A percentile compares a stretch with the other conserved stretches of the same genome.
phyloP scores from a whole-genome alignment of 2,113 vertebrate species.

The Syrmaticus mikado region DNA sequence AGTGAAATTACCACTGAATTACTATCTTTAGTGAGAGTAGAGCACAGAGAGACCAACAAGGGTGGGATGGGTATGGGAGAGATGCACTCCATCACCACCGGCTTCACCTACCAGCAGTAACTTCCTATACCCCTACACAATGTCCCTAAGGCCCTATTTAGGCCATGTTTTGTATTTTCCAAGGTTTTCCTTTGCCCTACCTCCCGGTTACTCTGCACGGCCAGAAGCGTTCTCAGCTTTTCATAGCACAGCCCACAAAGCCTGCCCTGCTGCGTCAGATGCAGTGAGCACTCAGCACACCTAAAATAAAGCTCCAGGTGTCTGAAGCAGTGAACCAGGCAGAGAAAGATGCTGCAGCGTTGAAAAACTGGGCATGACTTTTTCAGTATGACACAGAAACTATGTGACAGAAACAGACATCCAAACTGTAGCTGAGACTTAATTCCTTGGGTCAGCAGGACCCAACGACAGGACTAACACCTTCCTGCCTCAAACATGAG shows the following conservation, averaged over 20 bases:
- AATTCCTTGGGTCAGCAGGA: not conserved
- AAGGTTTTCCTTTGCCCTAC: not conserved
- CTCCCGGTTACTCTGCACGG: not conserved
- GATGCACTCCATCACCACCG: not conserved
- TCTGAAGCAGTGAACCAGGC: not conserved
- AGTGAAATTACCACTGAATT: not conserved
- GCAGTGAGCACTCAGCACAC: rapidly evolving
- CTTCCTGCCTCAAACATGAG: not conserved
- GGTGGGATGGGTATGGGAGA: not conserved
- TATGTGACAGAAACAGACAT: not conserved
- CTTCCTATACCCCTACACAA: rapidly evolving
- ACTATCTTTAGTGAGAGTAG: not conserved
- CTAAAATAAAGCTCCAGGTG: not conserved
- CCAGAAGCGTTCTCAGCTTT: not conserved
- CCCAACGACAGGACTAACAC: not conserved
- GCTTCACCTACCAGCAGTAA: rapidly evolving
- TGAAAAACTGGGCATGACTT: not conserved
- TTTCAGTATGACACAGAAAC: not conserved
- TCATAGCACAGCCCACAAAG: rapidly evolving
- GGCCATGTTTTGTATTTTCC: rapidly evolving
- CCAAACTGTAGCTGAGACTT: not conserved
- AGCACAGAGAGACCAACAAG: not conserved
- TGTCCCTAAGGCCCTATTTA: rapidly evolving
- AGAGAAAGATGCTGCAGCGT: not conserved
- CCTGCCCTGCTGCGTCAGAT: not conserved